These are phyloP conservation scores for Pasiphila rectangulata DNA, from an alignment of 2,888 invertebrate species.

Conservation along the genomic window DNA sequence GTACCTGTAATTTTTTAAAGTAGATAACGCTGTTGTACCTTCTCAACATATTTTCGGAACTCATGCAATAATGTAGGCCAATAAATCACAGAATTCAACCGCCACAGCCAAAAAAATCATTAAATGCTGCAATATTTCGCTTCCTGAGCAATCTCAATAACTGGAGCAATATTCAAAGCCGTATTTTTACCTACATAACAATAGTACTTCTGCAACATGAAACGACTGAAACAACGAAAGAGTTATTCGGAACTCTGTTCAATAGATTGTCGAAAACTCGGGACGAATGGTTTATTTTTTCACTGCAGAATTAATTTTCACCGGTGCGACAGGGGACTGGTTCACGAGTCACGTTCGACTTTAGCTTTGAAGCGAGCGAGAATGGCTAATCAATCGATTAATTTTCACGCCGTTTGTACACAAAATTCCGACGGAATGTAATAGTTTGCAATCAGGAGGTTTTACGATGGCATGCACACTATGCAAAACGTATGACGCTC, in stretches of 20 bases:
- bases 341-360: constrained; percentile 69
- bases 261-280: constrained; percentile 58
- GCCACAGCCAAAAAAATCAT: constrained; percentile 4
- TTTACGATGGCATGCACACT: constrained; percentile 3
- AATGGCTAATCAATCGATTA: constrained; percentile 77
- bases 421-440: constrained; percentile 56
- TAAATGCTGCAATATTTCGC: constrained; percentile 21
- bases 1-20: no score
- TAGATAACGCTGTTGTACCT: no score
- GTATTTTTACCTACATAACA: constrained; percentile 37
- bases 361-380: constrained; percentile 63
- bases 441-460: constrained; percentile 40
- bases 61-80: no score
- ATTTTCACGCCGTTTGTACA: constrained; percentile 72
- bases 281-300: constrained; percentile 50
- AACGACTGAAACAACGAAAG: constrained; percentile 43
- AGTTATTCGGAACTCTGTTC: constrained; percentile 46
- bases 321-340: constrained; percentile 55
- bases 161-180: constrained; percentile 41
- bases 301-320: constrained; percentile 66
- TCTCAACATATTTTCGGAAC: no score
- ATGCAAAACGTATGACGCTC: constrained; percentile 6
- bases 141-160: constrained; percentile 34
- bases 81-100: no score
- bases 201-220: constrained; percentile 34